Evolutionary conservation across 2,797 vertebrate genomes (phyloP), one percentile per base, ranked within the genome.

Genomic region (Margarornis squamiger): DNA sequence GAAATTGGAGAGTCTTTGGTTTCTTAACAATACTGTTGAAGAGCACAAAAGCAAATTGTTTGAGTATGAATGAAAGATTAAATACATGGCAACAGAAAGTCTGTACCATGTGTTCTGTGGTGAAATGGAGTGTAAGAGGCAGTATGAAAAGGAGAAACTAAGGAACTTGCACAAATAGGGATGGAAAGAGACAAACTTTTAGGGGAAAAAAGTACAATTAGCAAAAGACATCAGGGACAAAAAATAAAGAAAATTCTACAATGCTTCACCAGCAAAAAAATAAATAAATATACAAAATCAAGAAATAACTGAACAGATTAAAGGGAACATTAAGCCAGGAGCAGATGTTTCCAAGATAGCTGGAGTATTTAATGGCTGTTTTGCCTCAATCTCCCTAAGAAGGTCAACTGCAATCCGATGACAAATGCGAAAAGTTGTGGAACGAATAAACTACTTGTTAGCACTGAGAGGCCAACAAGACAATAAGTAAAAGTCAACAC

Each of bases 391-490:
- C 86, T 80, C 26, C 14, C 57, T 58, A 54, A 90, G 78, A 86
- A 88, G 88, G 72, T 88, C 67, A 87, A 12, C 75, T 82, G 43
- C 71, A 77, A 24, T 94, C 79, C 27, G 18, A 73, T 85, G 68
- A 63, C 29, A 92, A 74, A 76, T 74, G n/a, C 7, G 17, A 32
- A 51, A 91, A 82, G n/a, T 95, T 93, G 65, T 62, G 57, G 38
- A 83, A 72, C 36, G 86, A 76, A 73, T 87, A 78, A 89, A 79
- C 74, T 79, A 7, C 86, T 90, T 90, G 77, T 94, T 93, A 83
- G 68, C 72, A 71, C 36, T 90, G 82, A 82, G 41, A 80, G 67
- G 39, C 59, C 82, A 86, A 90, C 36, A 62, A 48, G 81, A 76
- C 2, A 3, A 7, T 93, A 71, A 91, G 63, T 79, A 72, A 57